Base-by-base conservation (phyloP, 2,797 vertebrate genomes). In the Syndactyla subalaris region DNA sequence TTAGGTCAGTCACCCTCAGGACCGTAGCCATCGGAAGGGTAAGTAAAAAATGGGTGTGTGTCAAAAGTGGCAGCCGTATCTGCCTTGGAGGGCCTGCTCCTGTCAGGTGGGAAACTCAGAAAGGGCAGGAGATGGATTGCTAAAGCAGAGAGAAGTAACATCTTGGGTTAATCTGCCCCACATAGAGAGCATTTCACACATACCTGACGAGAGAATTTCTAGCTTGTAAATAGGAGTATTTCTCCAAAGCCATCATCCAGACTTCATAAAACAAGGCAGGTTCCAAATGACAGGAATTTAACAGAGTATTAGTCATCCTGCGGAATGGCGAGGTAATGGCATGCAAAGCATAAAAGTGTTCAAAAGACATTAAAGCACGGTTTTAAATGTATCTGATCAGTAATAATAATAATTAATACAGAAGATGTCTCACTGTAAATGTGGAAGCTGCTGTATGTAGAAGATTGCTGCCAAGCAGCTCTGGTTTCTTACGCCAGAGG, bases 211-310 rank as follows among this genome's bases (percentile, higher is more conserved):
- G 77, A 85, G 19, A 81, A 88, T 91, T 92, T 88, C 75, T 76
- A 29, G 22, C 73, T 91, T 95, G n/a, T 91, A 73, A 96, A 95
- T 75, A 96, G 83, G 78, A 86, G 63, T 32, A 38, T 91, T 48
- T 85, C 87, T 96, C 89, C 71, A 70, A 91, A 97, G 90, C 34
- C 30, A 10, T 88, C 94, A 76, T 65, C 66, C 46, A 88, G 82
- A 36, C 95, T 92, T 95, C 91, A 45, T 80, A 70, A 96, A 95
- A 84, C 91, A 93, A 92, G 23, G 67, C 65, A 75, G 70, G 82
- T 95, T 96, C 91, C 93, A 48, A 95, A 81, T 83, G 90, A 94
- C 73, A 85, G 79, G 96, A 95, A 94, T 95, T 78, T 74, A 95
- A 71, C 58, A 76, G 88, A 75, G 75, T 78, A 59, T 96, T 96